Base-by-base conservation (phyloP, 2,113 vertebrate species). In the Xiphorhynchus elegans region DNA sequence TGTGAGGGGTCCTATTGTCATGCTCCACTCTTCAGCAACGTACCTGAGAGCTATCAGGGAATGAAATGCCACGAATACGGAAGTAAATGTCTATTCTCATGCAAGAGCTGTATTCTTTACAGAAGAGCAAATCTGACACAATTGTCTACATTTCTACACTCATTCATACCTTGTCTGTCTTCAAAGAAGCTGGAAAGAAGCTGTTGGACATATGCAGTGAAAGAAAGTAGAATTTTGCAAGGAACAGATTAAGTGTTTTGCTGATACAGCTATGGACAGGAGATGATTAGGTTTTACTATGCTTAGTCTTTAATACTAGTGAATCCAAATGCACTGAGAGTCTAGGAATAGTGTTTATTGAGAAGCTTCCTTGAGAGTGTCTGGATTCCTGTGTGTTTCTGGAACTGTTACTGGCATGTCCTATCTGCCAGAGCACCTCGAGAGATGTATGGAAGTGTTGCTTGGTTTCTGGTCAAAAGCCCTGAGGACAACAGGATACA, bases 191-290 rank as follows among this genome's bases (percentile, higher is more conserved):
- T 42, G 56, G 8, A 44, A 66, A 55, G 81, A 56, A 33, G 4
- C 4, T 55, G 17, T 18, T 62, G 31, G 58, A 53, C 5, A 14
- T 0, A 0, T n/a, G 15, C 9, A 72, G 11, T n/a, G 19, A 80
- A 84, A 78, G 13, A 67, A 53, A 67, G 6, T 0, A 1, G 37
- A n/a, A 60, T 50, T 73, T 53, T 75, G 37, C 31, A 58, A 77
- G 20, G 37, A 39, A 49, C 17, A 9, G 10, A 17, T 59, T 33
- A 35, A 7, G 15, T 17, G 23, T 73, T 87, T 73, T 72, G 31
- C 11, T 70, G 72, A 10, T 29, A 60, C 16, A 21, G 14, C 33
- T 64, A 28, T 39, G 62, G 72, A 7, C 28, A 55, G 31, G 4
- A 31, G 17, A 55, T 46, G 1, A 46, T 55, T 78, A 14, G 11